Conservation (phyloP, 2,113 vertebrate genomes). For the Clarias magur region DNA sequence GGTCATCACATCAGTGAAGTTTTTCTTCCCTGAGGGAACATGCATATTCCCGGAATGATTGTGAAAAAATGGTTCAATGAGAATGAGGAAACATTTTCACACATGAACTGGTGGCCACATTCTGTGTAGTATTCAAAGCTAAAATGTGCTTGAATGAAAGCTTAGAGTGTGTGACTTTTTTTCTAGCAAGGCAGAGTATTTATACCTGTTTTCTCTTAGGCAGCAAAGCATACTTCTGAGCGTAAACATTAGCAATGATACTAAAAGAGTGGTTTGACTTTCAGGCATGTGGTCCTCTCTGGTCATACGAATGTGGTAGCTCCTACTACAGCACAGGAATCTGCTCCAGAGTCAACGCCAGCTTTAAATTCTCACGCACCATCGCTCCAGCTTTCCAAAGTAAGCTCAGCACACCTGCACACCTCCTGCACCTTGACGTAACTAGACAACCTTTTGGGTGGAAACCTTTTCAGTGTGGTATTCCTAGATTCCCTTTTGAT, state of each 20-base stretch:
- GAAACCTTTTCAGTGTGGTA: constrained; percentile 5
- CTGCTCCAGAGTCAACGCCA: constrained; percentile 86
- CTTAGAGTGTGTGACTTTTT: too few species aligned
- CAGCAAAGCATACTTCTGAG: background rate
- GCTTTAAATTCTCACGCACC: constrained; percentile 86
- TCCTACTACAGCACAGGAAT: constrained; percentile 96
- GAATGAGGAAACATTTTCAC: too few species aligned
- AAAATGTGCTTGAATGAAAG: too few species aligned
- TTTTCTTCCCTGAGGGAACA: too few species aligned
- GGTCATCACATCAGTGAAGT: too few species aligned
- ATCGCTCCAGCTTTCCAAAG: constrained; percentile 91
- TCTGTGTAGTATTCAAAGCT: too few species aligned
- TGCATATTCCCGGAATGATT: too few species aligned
- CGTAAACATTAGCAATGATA: background rate
- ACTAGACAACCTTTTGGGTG: constrained; percentile 5
- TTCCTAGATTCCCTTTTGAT: constrained; percentile 31
- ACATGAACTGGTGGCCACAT: too few species aligned
- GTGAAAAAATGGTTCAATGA: too few species aligned
- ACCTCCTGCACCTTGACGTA: constrained; percentile 15
- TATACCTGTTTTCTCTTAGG: background rate
- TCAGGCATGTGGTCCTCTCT: constrained; percentile 93
- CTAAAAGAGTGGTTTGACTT: background rate
- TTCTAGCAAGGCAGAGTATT: too few species aligned
- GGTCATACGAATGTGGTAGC: constrained; percentile 96
- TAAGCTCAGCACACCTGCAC: constrained; percentile 64